Conservation (phyloP, 1,140 invertebrate species). For the Yoshiicerus persimilis region DNA sequence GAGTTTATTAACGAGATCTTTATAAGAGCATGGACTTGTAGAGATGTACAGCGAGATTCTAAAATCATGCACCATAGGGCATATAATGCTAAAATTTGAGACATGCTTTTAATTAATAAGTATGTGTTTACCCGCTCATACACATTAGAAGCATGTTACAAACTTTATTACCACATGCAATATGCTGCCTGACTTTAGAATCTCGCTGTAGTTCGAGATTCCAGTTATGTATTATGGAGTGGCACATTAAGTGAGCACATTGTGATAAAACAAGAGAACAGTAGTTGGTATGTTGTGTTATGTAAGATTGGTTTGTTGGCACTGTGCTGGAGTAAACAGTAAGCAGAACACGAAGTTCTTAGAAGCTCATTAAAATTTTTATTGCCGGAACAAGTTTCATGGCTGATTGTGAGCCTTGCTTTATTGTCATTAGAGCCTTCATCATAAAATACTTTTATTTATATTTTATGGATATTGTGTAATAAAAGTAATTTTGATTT, state of each 20-base stretch:
- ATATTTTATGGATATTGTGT: slow-evolving; percentile 8
- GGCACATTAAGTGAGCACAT: background rate
- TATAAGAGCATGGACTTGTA: background rate
- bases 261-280: background rate
- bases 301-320: background rate
- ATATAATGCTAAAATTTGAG: too few relatives aligned
- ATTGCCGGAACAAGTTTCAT: slow-evolving; percentile 16
- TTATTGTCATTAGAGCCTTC: background rate
- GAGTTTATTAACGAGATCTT: background rate
- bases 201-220: too few relatives aligned
- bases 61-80: too few relatives aligned
- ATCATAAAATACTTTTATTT: slow-evolving; percentile 16
- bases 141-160: too few relatives aligned
- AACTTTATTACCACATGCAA: too few relatives aligned
- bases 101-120: too few relatives aligned
- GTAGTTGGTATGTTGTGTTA: background rate
- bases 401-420: background rate
- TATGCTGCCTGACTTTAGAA: too few relatives aligned
- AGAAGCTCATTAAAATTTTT: slow-evolving; percentile 11
- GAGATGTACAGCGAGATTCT: too few relatives aligned
- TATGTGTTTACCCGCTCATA: too few relatives aligned
- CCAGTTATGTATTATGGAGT: background rate
- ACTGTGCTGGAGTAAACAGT: background rate
- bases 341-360: background rate
- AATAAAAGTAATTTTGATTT: slow-evolving; percentile 15